A percentile compares a stretch with the other conserved stretches of the same genome.
Evolutionary conservation across 2,113 vertebrate species (phyloP).

Genomic region (Muntiacus reevesi): DNA sequence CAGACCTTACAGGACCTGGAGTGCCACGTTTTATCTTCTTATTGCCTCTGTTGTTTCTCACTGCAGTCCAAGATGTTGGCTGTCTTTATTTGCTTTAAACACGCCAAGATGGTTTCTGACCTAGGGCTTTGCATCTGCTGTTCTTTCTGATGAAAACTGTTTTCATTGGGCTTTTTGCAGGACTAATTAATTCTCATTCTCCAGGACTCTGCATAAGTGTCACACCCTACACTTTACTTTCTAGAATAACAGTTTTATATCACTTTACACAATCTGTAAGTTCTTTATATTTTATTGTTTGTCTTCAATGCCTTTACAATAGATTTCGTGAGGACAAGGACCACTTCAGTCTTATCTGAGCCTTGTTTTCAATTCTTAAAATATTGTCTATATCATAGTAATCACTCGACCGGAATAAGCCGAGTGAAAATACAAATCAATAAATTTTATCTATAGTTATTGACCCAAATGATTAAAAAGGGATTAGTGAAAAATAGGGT

Average conservation of each 20-base stretch:
- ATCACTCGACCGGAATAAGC: not conserved
- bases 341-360: not conserved
- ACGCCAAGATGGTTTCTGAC: not conserved
- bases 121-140: not conserved
- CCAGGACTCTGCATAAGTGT: not conserved
- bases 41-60: not conserved
- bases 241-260: not conserved
- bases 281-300: not conserved
- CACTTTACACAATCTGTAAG: not conserved
- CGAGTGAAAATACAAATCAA: not conserved
- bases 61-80: not conserved
- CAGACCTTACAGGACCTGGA: not conserved
- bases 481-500: not conserved
- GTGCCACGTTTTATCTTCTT: not conserved
- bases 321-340: not conserved
- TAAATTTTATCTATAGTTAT: not conserved
- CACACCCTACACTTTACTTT: not conserved
- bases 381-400: not conserved
- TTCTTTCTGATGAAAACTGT: not conserved
- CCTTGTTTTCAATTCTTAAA: not conserved
- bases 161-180: not conserved
- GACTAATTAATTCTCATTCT: not conserved
- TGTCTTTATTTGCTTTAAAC: not conserved
- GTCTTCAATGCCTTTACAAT: not conserved
- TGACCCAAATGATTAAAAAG: not conserved